Evolutionary conservation across 2,113 vertebrate genomes (phyloP), one percentile per base, ranked within the genome.

Genomic region (Acanthochromis polyacanthus): DNA sequence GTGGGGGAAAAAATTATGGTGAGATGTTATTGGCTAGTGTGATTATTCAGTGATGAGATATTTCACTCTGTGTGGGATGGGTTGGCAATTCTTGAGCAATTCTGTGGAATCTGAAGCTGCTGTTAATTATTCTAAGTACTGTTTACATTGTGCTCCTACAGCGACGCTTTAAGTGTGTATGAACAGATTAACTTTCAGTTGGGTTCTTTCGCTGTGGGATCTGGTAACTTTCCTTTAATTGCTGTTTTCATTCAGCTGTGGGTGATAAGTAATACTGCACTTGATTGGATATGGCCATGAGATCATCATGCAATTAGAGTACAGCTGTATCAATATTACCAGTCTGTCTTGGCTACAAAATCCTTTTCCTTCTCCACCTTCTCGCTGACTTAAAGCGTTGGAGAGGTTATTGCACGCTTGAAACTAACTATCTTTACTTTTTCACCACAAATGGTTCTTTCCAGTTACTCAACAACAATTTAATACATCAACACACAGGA

Each of bases 241-340:
- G 65, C 53, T 6, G 51, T 40, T 45, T 56, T 75, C 79, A 85
- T 86, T 73, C 82, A 80, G 73, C 68, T 84, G 79, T 55, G 70
- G 78, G 74, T 71, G 52, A 17, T 38, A 76, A 78, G 75, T 75
- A 56, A 43, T 80, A 85, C 76, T 73, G 75, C 58, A 78, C 72
- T 82, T 83, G 90, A 92, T 84, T 93, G 78, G 84, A 83, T 85
- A 82, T 82, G 80, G 77, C 78, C 73, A 55, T 88, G 84, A 92
- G 86, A 79, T 92, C 91, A 91, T 80, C 16, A 20, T 80, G 23
- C 75, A 86, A 61, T 89, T 62, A 69, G 16, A 71, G 58, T 19
- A 62, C 67, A 91, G 84, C 79, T 88, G 86, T 80, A 89, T 86
- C 83, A 90, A 80, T 82, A 43, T 75, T 32, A 53, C 32, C 66